Base-by-base conservation (phyloP, 2,113 vertebrate species). In the Microcebus murinus region DNA sequence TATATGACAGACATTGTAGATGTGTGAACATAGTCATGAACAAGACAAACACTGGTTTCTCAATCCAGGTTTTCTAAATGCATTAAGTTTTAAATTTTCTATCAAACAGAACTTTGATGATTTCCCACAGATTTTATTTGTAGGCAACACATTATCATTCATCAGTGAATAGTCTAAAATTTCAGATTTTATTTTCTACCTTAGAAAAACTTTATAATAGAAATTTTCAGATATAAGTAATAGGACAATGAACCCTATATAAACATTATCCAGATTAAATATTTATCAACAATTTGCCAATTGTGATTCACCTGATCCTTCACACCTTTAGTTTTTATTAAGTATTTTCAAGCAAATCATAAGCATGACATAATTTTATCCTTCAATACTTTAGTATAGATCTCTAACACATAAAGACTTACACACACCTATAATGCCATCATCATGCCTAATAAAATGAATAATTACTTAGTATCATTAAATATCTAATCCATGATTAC, bases 111-210 rank as follows among this genome's bases (percentile, higher is more conserved):
- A 8, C 11, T 85, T 79, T 65, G 42, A 20, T 90, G 50, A 77
- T 59, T 65, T 83, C 42, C 50, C 77, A 83, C 7, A 83, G 48
- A 55, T 79, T 91, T 59, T 39, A 92, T 70, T 39, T 92, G 45
- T 55, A 84, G 77, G 45, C 39, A 95, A 71, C 25, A 83, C 13
- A 65, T 81, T 67, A 86, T 87, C 42, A 90, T 74, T 73, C 63
- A 90, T 76, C 55, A 71, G 34, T 57, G 76, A 91, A 57, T 65
- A 71, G 20, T 73, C 52, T 67, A 84, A 88, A 77, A 71, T 55
- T 55, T 96, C 52, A 77, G 68, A 77, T 70, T 79, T 76, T 3
- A 85, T 85, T 82, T 93, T 93, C 48, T 83, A 89, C 52, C 42
- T 88, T 42, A n/a, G 80, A 79, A 90, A 91, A 31, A 57, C 3